Conservation (phyloP, 1,140 invertebrate species). For the Caenorhabditis tropicalis region DNA sequence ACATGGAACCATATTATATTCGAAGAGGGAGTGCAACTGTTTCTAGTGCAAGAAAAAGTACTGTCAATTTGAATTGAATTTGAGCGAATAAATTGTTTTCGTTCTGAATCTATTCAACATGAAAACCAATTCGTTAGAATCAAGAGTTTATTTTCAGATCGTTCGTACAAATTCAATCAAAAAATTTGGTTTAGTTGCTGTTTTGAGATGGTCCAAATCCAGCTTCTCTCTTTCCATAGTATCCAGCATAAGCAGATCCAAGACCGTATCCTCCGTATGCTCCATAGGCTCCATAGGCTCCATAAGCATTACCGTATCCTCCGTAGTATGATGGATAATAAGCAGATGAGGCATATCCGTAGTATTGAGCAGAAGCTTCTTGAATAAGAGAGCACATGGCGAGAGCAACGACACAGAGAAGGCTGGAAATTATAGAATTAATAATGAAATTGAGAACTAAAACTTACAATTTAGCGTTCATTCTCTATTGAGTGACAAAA, state of each 20-base stretch:
- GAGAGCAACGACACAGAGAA: slow-evolving; percentile 8
- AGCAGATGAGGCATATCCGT: slow-evolving; percentile 15
- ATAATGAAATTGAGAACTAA: background rate
- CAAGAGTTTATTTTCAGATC: slow-evolving; percentile 35
- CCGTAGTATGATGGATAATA: slow-evolving; percentile 32
- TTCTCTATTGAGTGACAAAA: too few relatives aligned
- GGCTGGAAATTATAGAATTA: background rate
- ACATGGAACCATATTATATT: background rate
- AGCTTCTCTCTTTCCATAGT: slow-evolving; percentile 43
- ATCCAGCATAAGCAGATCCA: slow-evolving; percentile 34
- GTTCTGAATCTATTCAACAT: too few relatives aligned
- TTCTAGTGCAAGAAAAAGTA: background rate
- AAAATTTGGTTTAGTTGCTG: background rate
- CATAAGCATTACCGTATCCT: slow-evolving; percentile 5
- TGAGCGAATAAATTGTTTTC: too few relatives aligned
- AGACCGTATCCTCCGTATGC: slow-evolving; percentile 33
- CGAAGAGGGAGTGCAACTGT: background rate
- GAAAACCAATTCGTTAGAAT: too few relatives aligned
- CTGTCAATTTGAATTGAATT: background rate
- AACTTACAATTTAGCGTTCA: background rate
- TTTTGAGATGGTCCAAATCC: slow-evolving; percentile 21
- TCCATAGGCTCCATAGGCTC: slow-evolving; percentile 28
- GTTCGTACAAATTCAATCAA: background rate
- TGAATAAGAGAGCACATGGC: slow-evolving; percentile 13
- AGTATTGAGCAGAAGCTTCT: slow-evolving; percentile 41